These are phyloP conservation scores for Tangara arthus DNA, from an alignment of 2,797 vertebrate genomes.

Conservation along the genomic window DNA sequence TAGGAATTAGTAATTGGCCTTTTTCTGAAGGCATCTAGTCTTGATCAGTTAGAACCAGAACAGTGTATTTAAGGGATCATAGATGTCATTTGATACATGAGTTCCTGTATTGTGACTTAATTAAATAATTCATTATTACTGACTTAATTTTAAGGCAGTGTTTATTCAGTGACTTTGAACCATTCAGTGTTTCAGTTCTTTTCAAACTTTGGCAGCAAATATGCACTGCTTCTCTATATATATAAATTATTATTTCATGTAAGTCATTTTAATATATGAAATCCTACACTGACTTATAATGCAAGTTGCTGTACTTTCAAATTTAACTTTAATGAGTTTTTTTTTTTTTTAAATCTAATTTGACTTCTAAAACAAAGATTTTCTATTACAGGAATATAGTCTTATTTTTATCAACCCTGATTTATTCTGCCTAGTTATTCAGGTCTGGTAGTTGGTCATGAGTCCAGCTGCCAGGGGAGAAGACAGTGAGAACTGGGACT, in stretches of 20 bases:
- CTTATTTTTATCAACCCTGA: not conserved
- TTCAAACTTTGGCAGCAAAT: conserved; percentile 30
- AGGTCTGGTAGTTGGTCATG: not conserved
- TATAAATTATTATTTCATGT: not conserved
- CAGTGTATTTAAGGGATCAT: not conserved
- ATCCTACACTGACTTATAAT: not conserved
- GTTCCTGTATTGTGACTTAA: conserved; percentile 18
- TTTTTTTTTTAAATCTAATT: not conserved
- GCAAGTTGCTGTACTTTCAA: not conserved
- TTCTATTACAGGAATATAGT: not conserved
- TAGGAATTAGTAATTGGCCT: not conserved
- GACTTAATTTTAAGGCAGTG: conserved; percentile 20
- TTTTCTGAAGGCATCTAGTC: not conserved
- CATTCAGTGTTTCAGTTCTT: not conserved
- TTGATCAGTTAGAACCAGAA: not conserved
- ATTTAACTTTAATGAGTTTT: not conserved
- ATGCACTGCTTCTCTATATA: not conserved
- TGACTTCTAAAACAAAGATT: not conserved
- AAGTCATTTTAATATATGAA: not conserved
- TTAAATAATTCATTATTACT: conserved; percentile 26
- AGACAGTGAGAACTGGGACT: not conserved
- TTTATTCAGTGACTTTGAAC: conserved; percentile 23
- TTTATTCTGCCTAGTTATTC: not conserved
- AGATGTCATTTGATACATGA: not conserved
- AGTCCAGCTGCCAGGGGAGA: not conserved